Evolutionary conservation across 2,797 vertebrate genomes (phyloP).

Genomic region (Cyclura pinguis): DNA sequence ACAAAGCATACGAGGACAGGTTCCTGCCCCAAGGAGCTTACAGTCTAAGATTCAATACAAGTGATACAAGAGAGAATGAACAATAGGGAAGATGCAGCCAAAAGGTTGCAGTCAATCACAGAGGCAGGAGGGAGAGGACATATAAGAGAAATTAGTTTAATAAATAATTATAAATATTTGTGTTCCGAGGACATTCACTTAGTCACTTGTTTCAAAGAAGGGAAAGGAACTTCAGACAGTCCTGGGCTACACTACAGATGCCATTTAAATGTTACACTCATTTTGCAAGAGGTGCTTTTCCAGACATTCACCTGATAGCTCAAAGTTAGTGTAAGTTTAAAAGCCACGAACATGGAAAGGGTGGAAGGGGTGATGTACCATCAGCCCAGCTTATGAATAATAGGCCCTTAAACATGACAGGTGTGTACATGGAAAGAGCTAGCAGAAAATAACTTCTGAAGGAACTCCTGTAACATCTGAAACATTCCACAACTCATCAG

Average conservation of each 20-base stretch:
- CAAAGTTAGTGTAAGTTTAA: not conserved
- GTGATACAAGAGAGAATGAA: not conserved
- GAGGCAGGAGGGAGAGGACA: no score
- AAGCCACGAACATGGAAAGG: not conserved
- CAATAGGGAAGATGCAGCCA: not conserved
- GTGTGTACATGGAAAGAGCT: not conserved
- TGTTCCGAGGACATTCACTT: not conserved
- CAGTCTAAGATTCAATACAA: not conserved
- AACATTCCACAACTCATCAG: not conserved
- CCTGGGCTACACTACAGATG: not conserved
- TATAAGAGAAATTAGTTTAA: not conserved
- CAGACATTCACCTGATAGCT: not conserved
- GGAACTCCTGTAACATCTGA: not conserved
- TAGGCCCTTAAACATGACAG: not conserved
- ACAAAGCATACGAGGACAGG: not conserved
- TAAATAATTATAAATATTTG: not conserved
- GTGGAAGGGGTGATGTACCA: not conserved
- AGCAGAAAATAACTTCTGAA: not conserved
- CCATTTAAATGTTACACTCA: not conserved
- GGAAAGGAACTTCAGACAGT: not conserved
- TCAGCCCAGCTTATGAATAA: not conserved
- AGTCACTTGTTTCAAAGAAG: not conserved
- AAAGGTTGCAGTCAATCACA: not conserved
- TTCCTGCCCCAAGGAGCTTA: not conserved
- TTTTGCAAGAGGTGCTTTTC: not conserved